Conservation (phyloP, 2,113 vertebrate genomes). For the Planiliza haematocheilus region DNA sequence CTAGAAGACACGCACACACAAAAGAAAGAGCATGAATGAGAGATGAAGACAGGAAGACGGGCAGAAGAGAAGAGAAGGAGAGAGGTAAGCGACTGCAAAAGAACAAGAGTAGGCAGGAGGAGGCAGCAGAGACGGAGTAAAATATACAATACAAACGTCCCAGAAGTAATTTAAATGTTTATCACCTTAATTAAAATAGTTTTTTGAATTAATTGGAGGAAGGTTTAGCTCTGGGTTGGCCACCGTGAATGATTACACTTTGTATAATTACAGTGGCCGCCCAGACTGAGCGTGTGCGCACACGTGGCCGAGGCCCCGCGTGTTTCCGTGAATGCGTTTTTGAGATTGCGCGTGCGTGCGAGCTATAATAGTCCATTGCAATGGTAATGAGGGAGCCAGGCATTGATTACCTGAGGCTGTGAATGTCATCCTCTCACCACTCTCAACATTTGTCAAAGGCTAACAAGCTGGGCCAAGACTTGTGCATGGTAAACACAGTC, state of each 20-base stretch:
- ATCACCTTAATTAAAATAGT: slow-evolving; percentile 73
- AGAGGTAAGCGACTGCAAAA: too few relatives aligned
- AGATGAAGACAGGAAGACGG: background rate
- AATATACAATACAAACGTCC: slow-evolving; percentile 56
- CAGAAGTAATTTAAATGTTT: slow-evolving; percentile 67
- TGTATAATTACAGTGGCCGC: slow-evolving; percentile 47
- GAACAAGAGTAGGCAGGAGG: background rate
- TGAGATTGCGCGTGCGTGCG: slow-evolving; percentile 3
- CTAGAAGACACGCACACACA: slow-evolving; percentile 35
- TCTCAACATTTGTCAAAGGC: slow-evolving; percentile 43
- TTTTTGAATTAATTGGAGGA: slow-evolving; percentile 66
- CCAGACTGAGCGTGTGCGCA: background rate
- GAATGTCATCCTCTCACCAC: slow-evolving; percentile 55
- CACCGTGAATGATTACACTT: slow-evolving; percentile 62
- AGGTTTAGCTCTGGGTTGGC: slow-evolving; percentile 42
- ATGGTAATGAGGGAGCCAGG: slow-evolving; percentile 48
- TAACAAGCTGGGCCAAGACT: slow-evolving; percentile 44
- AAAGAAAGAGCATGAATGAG: slow-evolving; percentile 13
- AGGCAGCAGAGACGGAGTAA: background rate
- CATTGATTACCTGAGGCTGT: slow-evolving; percentile 53
- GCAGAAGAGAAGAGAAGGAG: slow-evolving; percentile 3
- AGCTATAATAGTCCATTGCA: slow-evolving; percentile 35
- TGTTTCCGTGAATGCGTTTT: background rate
- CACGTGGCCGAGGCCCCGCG: too few relatives aligned
- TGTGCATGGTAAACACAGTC: slow-evolving; percentile 34